Evolutionary conservation across 1,140 invertebrate genomes (phyloP).

Genomic region (Mycetomoellerius zeteki): DNA sequence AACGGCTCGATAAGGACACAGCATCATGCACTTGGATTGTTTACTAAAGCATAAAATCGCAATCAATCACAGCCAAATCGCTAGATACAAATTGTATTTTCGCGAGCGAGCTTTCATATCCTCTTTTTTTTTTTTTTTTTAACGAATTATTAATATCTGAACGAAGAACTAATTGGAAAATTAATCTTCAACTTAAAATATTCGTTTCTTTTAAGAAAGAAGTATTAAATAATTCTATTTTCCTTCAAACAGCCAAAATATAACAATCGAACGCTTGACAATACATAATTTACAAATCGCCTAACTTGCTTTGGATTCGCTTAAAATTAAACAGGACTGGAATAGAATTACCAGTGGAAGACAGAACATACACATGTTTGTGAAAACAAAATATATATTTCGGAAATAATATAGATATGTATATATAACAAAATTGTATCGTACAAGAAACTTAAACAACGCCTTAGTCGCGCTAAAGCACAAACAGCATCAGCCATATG

Average conservation of each 20-base stretch:
- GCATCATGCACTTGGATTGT: conserved; percentile 74
- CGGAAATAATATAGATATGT: conserved; percentile 65
- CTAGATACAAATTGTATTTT: conserved; percentile 27
- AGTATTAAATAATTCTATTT: background rate
- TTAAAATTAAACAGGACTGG: conserved; percentile 49
- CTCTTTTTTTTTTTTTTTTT: conserved; percentile 29
- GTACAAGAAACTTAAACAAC: conserved; percentile 59
- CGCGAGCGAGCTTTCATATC: conserved; percentile 38
- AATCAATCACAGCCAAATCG: conserved; percentile 65
- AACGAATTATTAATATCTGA: background rate
- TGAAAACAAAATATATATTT: conserved; percentile 74
- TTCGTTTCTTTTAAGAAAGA: background rate
- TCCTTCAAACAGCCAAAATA: conserved; percentile 9
- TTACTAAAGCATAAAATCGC: conserved; percentile 72
- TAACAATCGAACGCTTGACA: conserved; percentile 29
- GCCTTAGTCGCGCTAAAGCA: conserved; percentile 53
- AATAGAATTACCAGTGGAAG: conserved; percentile 48
- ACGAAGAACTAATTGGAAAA: conserved; percentile 6
- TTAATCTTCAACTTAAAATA: conserved; percentile 36
- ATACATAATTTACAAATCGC: background rate
- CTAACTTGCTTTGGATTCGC: conserved; percentile 29
- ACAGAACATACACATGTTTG: conserved; percentile 60
- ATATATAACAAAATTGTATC: conserved; percentile 60
- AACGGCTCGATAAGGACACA: conserved; percentile 71
- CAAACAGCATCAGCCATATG: conserved; percentile 59